These are phyloP conservation scores for Burhinus oedicnemus DNA, from an alignment of 2,113 vertebrate genomes.

Conservation along the genomic window DNA sequence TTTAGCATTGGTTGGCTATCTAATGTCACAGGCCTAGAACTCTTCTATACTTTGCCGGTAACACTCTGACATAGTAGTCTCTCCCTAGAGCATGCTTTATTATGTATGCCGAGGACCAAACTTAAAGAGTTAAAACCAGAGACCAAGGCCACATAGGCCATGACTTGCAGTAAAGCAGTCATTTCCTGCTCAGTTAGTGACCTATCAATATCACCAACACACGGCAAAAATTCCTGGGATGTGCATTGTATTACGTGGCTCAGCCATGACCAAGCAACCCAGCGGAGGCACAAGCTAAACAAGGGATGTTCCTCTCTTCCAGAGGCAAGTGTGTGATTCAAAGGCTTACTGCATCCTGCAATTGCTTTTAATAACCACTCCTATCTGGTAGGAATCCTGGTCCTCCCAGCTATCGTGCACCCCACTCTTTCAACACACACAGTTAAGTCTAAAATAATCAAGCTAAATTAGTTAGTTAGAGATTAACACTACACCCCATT, in stretches of 20 bases:
- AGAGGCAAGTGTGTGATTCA: neutral
- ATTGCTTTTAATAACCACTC: neutral
- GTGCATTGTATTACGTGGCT: neutral
- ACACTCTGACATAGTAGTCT: too few species aligned
- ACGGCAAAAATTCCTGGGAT: rapidly evolving
- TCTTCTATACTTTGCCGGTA: neutral
- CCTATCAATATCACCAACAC: neutral
- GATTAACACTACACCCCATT: neutral
- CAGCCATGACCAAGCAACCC: neutral
- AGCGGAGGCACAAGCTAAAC: neutral
- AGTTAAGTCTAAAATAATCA: neutral
- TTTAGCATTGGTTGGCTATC: neutral
- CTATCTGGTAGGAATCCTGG: neutral
- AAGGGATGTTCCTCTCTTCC: neutral
- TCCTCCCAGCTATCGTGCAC: neutral
- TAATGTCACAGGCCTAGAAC: neutral
- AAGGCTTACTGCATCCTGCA: neutral
- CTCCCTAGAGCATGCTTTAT: neutral
- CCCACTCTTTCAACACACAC: neutral
- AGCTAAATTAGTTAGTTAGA: neutral
- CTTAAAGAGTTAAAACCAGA: neutral
- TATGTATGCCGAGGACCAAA: rapidly evolving
- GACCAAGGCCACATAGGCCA: neutral
- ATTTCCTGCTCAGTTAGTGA: neutral
- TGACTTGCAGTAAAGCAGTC: neutral